Percentiles rank a stretch among this genome's conserved stretches.
Conservation (phyloP, 2,797 vertebrate species). For the Miichthys miiuy region DNA sequence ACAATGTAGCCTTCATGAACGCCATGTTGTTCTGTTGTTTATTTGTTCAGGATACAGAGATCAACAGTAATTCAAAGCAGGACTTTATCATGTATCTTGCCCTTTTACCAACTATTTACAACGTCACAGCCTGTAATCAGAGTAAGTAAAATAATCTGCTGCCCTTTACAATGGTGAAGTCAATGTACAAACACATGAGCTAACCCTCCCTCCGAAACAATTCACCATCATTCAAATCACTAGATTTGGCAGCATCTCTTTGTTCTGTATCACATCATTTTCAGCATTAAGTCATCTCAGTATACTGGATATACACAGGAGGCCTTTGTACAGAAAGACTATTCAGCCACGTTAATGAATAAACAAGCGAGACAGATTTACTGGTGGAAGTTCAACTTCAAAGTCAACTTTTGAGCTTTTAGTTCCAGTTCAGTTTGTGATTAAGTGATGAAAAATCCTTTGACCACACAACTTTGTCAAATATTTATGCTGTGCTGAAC, state of each 20-base stretch:
- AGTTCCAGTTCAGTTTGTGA: not conserved
- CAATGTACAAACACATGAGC: conserved; percentile 57
- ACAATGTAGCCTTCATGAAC: conserved; percentile 8
- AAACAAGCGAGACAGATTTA: not conserved
- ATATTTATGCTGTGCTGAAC: not conserved
- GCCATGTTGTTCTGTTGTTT: conserved; percentile 7
- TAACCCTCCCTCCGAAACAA: conserved; percentile 36
- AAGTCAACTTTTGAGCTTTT: conserved; percentile 17
- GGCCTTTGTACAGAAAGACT: conserved; percentile 10
- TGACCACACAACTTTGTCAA: not conserved
- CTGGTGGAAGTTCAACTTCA: conserved; percentile 13
- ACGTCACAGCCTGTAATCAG: conserved; percentile 32
- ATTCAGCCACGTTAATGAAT: conserved; percentile 40
- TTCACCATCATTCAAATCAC: conserved; percentile 39
- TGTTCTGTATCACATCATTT: conserved; percentile 18
- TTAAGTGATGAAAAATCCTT: conserved; percentile 7
- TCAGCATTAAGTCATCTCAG: conserved; percentile 31
- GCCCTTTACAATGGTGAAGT: conserved; percentile 34
- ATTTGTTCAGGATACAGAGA: not conserved
- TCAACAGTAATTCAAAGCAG: conserved; percentile 1
- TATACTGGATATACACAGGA: conserved; percentile 10
- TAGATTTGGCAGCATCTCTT: conserved; percentile 28
- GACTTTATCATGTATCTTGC: conserved; percentile 32
- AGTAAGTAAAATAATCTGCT: conserved; percentile 24
- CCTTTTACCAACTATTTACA: conserved; percentile 25